Conservation (phyloP, 2,888 invertebrate species). For the Thymelicus sylvestris region DNA sequence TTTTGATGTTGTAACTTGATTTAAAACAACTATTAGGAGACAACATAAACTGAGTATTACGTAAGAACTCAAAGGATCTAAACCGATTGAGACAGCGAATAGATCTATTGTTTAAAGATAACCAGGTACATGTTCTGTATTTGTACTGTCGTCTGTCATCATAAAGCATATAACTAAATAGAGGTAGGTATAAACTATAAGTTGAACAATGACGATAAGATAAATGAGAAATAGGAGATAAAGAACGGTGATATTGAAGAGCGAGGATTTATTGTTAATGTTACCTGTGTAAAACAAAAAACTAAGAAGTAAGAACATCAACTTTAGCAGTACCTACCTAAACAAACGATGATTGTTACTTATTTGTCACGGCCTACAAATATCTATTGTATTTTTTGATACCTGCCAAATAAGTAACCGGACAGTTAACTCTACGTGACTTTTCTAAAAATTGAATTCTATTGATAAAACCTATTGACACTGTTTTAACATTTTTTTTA, state of each 20-base stretch:
- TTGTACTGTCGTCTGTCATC: constrained; percentile 8
- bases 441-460: neutral
- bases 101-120: constrained; percentile 5
- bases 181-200: constrained; percentile 14
- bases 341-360: neutral
- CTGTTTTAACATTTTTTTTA: neutral
- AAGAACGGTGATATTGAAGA: constrained; percentile 29
- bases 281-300: neutral
- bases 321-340: neutral
- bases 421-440: neutral
- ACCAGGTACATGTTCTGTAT: constrained; percentile 4
- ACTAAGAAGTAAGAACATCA: neutral
- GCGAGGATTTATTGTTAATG: constrained; percentile 12
- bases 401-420: neutral
- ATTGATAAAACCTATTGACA: neutral
- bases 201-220: constrained; percentile 47
- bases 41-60: neutral
- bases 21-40: neutral
- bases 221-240: constrained; percentile 44
- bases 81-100: neutral
- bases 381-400: neutral
- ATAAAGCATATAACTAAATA: neutral
- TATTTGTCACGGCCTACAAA: neutral
- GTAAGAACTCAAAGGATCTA: neutral
- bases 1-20: constrained; percentile 6